phyloP scores from a whole-genome alignment of 1,140 invertebrate species.

The Panagrolaimus sp. region DNA sequence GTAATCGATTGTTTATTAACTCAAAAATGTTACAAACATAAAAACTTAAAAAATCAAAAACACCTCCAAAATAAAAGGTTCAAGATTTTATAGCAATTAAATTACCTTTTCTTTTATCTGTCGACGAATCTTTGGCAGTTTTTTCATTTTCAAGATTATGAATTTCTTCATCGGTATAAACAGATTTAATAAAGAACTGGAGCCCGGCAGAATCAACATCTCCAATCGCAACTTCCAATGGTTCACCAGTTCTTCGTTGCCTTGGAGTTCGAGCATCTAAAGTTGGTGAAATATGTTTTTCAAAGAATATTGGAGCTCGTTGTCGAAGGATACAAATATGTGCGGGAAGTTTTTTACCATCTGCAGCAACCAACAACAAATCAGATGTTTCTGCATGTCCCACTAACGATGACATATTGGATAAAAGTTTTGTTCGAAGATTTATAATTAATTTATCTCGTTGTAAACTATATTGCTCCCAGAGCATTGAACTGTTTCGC shows the following conservation, averaged over 20 bases:
- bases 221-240: slow-evolving; percentile 50
- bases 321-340: slow-evolving; percentile 50
- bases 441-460: slow-evolving; percentile 8
- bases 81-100: no score
- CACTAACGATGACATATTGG: not conserved
- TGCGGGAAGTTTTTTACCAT: slow-evolving; percentile 52
- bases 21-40: no score
- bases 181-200: slow-evolving; percentile 53
- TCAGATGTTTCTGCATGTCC: slow-evolving; percentile 41
- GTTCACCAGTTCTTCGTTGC: slow-evolving; percentile 6
- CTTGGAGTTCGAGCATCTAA: slow-evolving; percentile 31
- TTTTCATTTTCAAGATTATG: slow-evolving; percentile 15
- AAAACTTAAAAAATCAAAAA: no score
- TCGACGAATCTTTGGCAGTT: not conserved
- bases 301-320: slow-evolving; percentile 49
- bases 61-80: no score
- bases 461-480: slow-evolving; percentile 10
- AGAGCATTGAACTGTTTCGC: slow-evolving; percentile 8
- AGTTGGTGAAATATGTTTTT: slow-evolving; percentile 54
- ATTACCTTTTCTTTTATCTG: no score
- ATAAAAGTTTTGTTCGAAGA: slow-evolving; percentile 2
- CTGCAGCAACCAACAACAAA: slow-evolving; percentile 48
- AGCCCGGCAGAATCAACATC: slow-evolving; percentile 52
- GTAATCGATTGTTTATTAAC: no score
- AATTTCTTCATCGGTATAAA: slow-evolving; percentile 57